phyloP scores from a whole-genome alignment of 2,888 invertebrate species.

The Eupelmus urozonus region DNA sequence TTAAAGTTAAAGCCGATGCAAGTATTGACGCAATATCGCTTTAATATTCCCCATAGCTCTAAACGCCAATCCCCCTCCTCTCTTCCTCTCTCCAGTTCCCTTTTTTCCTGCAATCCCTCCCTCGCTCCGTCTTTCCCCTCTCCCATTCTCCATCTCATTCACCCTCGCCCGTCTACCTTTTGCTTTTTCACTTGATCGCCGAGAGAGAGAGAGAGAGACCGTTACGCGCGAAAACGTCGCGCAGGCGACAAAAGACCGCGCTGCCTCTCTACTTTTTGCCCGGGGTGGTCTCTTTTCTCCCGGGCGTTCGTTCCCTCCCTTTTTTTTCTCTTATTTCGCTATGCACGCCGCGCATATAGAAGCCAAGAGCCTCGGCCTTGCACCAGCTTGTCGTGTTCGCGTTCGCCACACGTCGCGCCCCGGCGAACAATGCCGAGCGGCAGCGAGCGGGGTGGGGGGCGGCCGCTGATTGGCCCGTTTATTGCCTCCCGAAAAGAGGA shows the following conservation, averaged over 20 bases:
- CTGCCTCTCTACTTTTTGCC: constrained; percentile 19
- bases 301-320: no score
- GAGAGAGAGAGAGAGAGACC: not conserved
- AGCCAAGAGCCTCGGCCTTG: constrained; percentile 29
- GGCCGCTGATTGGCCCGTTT: constrained; percentile 49
- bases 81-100: no score
- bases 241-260: constrained; percentile 29
- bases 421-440: constrained; percentile 35
- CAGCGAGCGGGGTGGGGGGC: not conserved
- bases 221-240: constrained; percentile 41
- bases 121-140: not conserved
- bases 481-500: constrained; percentile 48
- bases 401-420: constrained; percentile 39
- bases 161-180: not conserved
- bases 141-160: not conserved
- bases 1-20: no score
- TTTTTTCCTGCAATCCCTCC: no score
- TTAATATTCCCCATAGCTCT: no score
- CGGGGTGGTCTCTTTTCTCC: constrained; percentile 39
- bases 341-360: not conserved
- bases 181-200: not conserved
- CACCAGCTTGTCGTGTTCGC: constrained; percentile 23
- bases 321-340: constrained; percentile 40
- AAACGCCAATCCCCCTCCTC: no score
- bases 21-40: no score